Evolutionary conservation across 1,140 invertebrate species (phyloP).

Genomic region (Centruroides sculpturatus): DNA sequence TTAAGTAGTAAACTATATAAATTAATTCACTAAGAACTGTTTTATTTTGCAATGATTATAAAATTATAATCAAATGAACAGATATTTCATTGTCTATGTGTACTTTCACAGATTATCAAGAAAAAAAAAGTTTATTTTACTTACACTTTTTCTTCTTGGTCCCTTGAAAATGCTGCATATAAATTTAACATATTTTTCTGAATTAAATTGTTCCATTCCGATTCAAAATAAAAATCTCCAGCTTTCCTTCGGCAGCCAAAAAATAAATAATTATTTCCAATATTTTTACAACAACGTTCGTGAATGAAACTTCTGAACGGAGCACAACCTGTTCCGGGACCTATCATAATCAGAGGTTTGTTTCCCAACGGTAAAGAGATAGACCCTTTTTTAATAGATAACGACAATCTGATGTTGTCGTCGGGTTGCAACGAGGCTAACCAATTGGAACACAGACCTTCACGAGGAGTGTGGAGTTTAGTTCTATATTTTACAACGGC

Average conservation of each 20-base stretch:
- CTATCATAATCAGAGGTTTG: constrained; percentile 70
- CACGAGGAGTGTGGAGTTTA: constrained; percentile 52
- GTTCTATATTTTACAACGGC: constrained; percentile 85
- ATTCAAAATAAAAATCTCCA: constrained; percentile 66
- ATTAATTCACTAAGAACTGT: no score
- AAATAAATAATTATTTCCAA: constrained; percentile 51
- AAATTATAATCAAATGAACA: no score
- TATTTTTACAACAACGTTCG: constrained; percentile 36
- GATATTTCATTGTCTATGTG: no score
- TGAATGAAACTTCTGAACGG: constrained; percentile 79
- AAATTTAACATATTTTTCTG: constrained; percentile 42
- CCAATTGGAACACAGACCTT: constrained; percentile 88
- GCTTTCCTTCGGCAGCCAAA: constrained; percentile 76
- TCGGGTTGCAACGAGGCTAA: constrained; percentile 47
- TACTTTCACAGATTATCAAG: no score
- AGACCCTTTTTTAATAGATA: constrained; percentile 65
- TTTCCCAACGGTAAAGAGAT: constrained; percentile 35
- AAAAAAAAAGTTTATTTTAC: constrained; percentile 24
- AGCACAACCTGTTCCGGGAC: constrained; percentile 90
- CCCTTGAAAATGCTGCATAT: constrained; percentile 81
- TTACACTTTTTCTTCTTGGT: constrained; percentile 74
- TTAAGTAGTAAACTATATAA: no score
- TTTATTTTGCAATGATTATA: no score
- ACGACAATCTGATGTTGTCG: constrained; percentile 37
- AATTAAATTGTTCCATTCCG: constrained; percentile 51